Conservation (phyloP, 2,113 vertebrate species). For the Neomonachus schauinslandi region DNA sequence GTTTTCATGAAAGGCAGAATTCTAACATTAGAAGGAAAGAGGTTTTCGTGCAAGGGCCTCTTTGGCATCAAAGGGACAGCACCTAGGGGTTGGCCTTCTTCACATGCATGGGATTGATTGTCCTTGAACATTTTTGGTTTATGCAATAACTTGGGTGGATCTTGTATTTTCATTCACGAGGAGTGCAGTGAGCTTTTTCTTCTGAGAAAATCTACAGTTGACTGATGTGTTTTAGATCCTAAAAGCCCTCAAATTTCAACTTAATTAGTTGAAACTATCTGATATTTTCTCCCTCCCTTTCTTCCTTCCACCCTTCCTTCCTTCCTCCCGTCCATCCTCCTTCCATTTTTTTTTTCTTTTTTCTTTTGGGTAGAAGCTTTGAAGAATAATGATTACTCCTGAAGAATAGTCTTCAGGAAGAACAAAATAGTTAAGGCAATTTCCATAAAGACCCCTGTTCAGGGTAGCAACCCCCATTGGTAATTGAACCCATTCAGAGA, state of each 20-base stretch:
- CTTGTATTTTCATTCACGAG: conserved; percentile 42
- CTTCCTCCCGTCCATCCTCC: not conserved
- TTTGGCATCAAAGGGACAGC: not conserved
- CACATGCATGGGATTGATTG: not conserved
- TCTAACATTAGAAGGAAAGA: not conserved
- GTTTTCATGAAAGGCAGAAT: conserved; percentile 12
- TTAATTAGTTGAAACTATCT: conserved; percentile 39
- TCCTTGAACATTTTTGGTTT: not conserved
- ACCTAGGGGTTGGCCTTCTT: not conserved
- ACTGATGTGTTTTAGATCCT: conserved; percentile 30
- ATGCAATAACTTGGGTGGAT: conserved; percentile 39
- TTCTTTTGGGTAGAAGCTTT: not conserved
- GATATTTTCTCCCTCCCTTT: not conserved
- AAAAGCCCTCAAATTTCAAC: conserved; percentile 56
- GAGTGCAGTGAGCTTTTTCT: conserved; percentile 1
- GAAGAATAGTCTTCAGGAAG: conserved; percentile 9
- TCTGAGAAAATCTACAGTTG: conserved; percentile 30
- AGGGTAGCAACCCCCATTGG: not conserved
- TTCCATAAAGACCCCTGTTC: not conserved
- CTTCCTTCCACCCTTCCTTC: not conserved
- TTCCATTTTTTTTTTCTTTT: not conserved
- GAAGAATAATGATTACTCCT: conserved; percentile 15
- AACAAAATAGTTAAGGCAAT: conserved; percentile 34
- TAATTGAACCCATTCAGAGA: conserved; percentile 17
- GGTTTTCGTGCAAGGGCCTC: not conserved